Percentiles rank a stretch among this genome's conserved stretches.
phyloP scores from a whole-genome alignment of 2,797 vertebrate species.

The Paedocypris micromegethes region DNA sequence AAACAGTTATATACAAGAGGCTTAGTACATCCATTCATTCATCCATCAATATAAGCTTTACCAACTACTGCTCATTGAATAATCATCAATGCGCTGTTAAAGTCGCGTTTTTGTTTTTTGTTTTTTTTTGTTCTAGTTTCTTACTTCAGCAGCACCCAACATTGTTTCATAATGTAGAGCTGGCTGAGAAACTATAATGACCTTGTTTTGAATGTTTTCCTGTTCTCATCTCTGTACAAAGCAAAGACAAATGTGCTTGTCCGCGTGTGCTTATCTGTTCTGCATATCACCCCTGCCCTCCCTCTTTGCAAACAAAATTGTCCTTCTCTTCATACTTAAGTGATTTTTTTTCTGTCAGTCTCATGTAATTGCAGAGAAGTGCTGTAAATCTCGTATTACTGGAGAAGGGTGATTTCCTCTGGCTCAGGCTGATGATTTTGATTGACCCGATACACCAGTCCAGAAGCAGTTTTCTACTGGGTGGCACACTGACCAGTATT shows the following conservation, averaged over 20 bases:
- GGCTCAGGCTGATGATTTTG: slow-evolving; percentile 66
- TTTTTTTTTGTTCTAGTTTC: background rate
- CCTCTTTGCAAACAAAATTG: slow-evolving; percentile 18
- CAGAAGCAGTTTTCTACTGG: slow-evolving; percentile 43
- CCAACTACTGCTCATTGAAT: too few species aligned
- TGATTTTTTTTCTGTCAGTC: slow-evolving; percentile 21
- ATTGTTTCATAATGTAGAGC: background rate
- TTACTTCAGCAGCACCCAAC: background rate
- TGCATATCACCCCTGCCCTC: slow-evolving; percentile 15
- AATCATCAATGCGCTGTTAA: background rate
- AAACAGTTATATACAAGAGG: too few species aligned
- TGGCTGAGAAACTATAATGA: background rate
- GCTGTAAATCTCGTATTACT: slow-evolving; percentile 40
- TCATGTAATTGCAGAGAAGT: slow-evolving; percentile 42
- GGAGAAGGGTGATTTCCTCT: slow-evolving; percentile 58
- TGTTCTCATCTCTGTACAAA: slow-evolving; percentile 15
- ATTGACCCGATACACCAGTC: slow-evolving; percentile 54
- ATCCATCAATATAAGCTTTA: too few species aligned
- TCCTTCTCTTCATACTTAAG: background rate
- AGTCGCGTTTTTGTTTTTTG: background rate
- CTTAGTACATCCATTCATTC: too few species aligned
- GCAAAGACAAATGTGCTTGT: slow-evolving; percentile 22
- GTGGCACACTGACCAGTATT: slow-evolving; percentile 62
- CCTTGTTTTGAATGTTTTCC: slow-evolving; percentile 23
- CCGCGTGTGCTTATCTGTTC: slow-evolving; percentile 18